Evolutionary conservation across 2,888 invertebrate species (phyloP), one percentile per base, ranked within the genome.

Genomic region (Campaea margaritaria): DNA sequence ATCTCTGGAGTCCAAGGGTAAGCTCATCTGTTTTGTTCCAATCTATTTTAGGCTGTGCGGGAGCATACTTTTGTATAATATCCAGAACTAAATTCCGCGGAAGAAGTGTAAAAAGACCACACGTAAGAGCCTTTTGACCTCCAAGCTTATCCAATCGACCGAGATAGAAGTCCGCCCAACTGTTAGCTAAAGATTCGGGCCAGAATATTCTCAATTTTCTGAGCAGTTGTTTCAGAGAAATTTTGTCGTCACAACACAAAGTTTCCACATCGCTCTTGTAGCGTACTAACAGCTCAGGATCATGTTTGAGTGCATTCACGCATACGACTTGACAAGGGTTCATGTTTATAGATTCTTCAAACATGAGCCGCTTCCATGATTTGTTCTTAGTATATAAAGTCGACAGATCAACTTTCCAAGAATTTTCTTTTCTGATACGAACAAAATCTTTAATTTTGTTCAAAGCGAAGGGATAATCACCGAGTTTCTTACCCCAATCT

Each of bases 261-360:
- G 59, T 48, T 1, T 80, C 71, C 9, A 86, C 64, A 38, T 79
- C 73, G 0, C 62, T 62, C 27, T 70, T 68, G 60, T 82, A 68
- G 12, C 76, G 74, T 31, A 58, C 52, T 15, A 89, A 65, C 46
- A 89, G 64, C 39, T 64, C 63, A 11, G 88, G 83, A 8, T 82
- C 80, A 58, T 89, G 89, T 71, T 89, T 89, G 10, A 90, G 64
- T 11, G 81, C 83, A 63, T 89, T 89, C n/a, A 89, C 47, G 51
- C 80, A 82, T 10, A 74, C 81, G 12, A 78, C 70, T 64, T 83
- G 80, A 21, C 72, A 73, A 4, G 82, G 82, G 42, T 68, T 68
- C 55, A 89, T 58, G 14, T 62, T 28, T 41, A 90, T 38, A 1
- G 89, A 89, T 34, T 87, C 83, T 54, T 85, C 78, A 67, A 89